Base-by-base conservation (phyloP, 1,140 invertebrate species). In the Solenopsis fugax region DNA sequence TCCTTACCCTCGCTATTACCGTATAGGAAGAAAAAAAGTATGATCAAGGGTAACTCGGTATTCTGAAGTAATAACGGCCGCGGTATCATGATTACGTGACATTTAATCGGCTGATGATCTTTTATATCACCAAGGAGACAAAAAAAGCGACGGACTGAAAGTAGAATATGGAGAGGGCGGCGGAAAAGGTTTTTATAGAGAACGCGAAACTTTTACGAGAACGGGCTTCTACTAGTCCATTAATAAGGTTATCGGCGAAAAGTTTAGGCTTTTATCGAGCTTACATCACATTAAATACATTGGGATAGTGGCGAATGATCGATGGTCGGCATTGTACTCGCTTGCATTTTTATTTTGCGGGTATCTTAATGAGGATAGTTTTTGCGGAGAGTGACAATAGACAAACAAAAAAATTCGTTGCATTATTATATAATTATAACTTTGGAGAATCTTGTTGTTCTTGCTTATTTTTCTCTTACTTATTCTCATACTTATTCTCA, bases 101-200 rank as follows among this genome's bases (percentile, higher is more conserved):
- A 56, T 41, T 89, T 88, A 89, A 89, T 86, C 84, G 76, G 24
- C 21, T 48, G 81, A 86, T 75, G 87, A 88, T 60, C 73, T 29
- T 86, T 86, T 77, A 73, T 48, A 29, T 69, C 45, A 48, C 16
- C n/a, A 50, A 37, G 45, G 13, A 82, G 21, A 82, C 16, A 75
- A 84, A 75, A 64, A 84, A 72, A 69, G 16, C 37, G n/a, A 16
- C 56, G 21, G 13, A 9, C 10, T 16, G 48, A 7, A 54, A 45
- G 45, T 29, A 13, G 24, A 48, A 76, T 29, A 45, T 7, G 58
- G 21, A n/a, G 41, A n/a, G 41, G 29, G 54, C 7, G 56, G 29
- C 12, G n/a, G 13, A 58, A 34, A 45, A 48, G 29, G 67, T 48
- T 81, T 37, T 72, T 72, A 45, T 67, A 67, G 60, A 45, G 60